Evolutionary conservation across 2,888 invertebrate species (phyloP), one percentile per base, ranked within the genome.

Genomic region (Bombylius discolor): DNA sequence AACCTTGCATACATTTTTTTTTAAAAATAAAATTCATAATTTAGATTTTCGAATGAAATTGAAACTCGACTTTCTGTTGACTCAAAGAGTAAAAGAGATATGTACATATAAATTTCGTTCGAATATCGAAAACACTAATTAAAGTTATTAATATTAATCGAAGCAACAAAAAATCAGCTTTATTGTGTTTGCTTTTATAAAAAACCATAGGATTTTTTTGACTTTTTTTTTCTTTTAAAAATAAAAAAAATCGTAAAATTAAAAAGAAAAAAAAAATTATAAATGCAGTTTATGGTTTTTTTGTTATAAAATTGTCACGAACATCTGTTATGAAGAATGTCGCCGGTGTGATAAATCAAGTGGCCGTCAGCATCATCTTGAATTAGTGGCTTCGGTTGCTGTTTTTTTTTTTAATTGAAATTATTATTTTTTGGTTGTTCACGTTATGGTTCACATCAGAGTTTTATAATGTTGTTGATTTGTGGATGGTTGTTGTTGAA

Each of bases 301-400:
- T 42, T 42, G 32, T 44, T 53, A 47, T 51, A 48, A 54, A 73
- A 81, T 85, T 86, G 85, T 87, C 88, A 91, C 91, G 90, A 90
- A 91, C 97, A 98, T 94, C 96, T 87, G 84, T 92, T 90, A 86
- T 93, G 92, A 80, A 99, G 91, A 81, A 93, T 84, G 84, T 98
- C 97, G 81, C 97, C 98, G 80, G 87, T 86, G 82, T 89, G 89
- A 89, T 98, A 99, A 79, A 99, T 89, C 81, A 99, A 93, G 81
- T 99, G 98, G 79, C 99, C 99, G 80, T 99, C 98, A 81, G 90
- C 90, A 83, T 99, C 98, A 83, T 99, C 96, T 85, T 94, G 92
- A 79, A 97, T 88, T 78, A 91, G 89, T 78, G 93, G 90, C 70
- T 74, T 70, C 70, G 72, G 72, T 69, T 71, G 71, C 73, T 73